Evolutionary conservation across 2,888 invertebrate genomes (phyloP), one percentile per base, ranked within the genome.

Genomic region (Chirona hameri): DNA sequence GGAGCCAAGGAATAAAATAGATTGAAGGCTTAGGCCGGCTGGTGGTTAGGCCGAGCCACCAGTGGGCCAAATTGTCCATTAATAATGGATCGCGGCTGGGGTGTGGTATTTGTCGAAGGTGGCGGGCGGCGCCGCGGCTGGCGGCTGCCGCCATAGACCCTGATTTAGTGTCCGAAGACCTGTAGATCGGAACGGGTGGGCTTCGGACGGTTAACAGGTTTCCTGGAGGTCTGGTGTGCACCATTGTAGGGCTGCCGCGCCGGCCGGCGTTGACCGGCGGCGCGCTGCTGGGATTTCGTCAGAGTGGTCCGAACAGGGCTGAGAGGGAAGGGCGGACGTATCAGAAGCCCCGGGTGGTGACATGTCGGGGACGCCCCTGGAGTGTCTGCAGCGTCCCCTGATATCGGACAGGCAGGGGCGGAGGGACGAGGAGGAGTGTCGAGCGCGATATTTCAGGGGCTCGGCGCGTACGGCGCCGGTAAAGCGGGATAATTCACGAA

Each of bases 1-100:
- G 72, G 72, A 31, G 72, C 72, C 31, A 24, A 29, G 72, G 72
- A 72, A 72, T 31, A 72, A 29, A 31, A 72, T 72, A 31, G 72
- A 72, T 72, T 72, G 72, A 31, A 31, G 72, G 72, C 72, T 31
- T 65, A 65, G 31, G 31, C 72, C 72, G 24, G 31, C 10, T 27
- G 29, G 72, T 18, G 72, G 72, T 72, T 72, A 31, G 72, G 29
- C 27, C 5, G 31, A 31, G 27, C 9, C 31, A 18, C 12, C 27
- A n/a, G 31, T 72, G 18, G 3, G 72, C 31, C 72, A 31, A 31
- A 72, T 72, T 72, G 72, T 31, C 31, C 72, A 31, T 72, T 31
- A 72, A 72, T 72, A 72, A 72, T 72, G 72, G 24, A 72, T 72
- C 15, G 72, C 3, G 31, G 15, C 72, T 10, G 72, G 15, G 31